A percentile compares a stretch with the other conserved stretches of the same genome.
Evolutionary conservation across 2,888 invertebrate genomes (phyloP).

Genomic region (Periphyllus acericola): DNA sequence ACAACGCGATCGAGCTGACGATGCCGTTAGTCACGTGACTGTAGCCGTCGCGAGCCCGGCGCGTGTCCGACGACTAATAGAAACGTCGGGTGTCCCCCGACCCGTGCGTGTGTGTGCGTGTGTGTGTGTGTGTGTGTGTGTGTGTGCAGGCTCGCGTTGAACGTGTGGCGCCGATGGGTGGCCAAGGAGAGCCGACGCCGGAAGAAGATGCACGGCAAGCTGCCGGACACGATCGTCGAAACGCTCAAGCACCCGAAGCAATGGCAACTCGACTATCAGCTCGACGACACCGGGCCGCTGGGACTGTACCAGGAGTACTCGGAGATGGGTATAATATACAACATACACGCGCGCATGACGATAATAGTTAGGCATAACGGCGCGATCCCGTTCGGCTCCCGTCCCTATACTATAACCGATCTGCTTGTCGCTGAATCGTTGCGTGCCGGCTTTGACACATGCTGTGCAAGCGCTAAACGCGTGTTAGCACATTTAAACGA

Average conservation of each 20-base stretch:
- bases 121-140: too few relatives aligned
- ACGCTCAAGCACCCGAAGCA: slow-evolving; percentile 75
- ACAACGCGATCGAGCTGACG: slow-evolving; percentile 90
- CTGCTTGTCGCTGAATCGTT: too few relatives aligned
- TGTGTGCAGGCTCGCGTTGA: slow-evolving; percentile 78
- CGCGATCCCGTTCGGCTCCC: too few relatives aligned
- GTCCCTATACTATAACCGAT: too few relatives aligned
- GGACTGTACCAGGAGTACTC: slow-evolving; percentile 96
- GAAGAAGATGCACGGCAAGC: slow-evolving; percentile 16
- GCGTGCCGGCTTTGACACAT: too few relatives aligned
- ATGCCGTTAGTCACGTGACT: slow-evolving; percentile 78
- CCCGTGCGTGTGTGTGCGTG: too few relatives aligned
- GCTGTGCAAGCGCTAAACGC: too few relatives aligned
- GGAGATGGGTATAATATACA: slow-evolving; percentile 84
- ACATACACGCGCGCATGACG: not conserved
- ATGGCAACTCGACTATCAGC: slow-evolving; percentile 95
- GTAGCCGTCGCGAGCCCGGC: not conserved
- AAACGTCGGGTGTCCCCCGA: slow-evolving; percentile 16
- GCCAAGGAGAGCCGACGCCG: slow-evolving; percentile 72
- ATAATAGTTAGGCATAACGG: too few relatives aligned
- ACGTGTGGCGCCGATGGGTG: slow-evolving; percentile 87
- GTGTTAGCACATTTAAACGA: too few relatives aligned
- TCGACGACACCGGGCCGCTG: slow-evolving; percentile 87
- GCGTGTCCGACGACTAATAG: not conserved
- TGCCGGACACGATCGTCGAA: slow-evolving; percentile 30